A percentile compares a stretch with the other conserved stretches of the same genome.
These are phyloP conservation scores for Emydura subglobosa DNA, from an alignment of 2,113 vertebrate genomes.

Conservation along the genomic window DNA sequence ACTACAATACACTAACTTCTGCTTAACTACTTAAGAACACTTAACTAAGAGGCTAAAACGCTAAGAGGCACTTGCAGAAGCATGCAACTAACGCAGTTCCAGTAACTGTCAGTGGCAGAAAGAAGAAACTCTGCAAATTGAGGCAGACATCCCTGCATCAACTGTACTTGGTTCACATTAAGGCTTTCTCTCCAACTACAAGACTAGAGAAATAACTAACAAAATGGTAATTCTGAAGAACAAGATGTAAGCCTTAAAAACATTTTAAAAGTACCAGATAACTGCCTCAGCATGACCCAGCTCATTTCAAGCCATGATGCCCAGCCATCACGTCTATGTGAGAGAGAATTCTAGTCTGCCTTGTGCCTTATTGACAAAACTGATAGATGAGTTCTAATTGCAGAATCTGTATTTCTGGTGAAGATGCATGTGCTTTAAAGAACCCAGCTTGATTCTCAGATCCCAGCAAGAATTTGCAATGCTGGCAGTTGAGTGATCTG, in stretches of 20 bases:
- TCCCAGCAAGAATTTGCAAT: not conserved
- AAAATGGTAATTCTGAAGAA: too few species aligned
- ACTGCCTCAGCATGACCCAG: not conserved
- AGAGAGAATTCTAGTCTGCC: not conserved
- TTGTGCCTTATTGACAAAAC: not conserved
- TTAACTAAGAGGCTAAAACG: too few species aligned
- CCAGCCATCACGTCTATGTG: not conserved
- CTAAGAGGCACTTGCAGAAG: too few species aligned
- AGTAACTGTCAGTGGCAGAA: not conserved
- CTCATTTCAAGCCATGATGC: not conserved
- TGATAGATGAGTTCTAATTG: constrained; percentile 14
- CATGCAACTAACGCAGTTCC: too few species aligned
- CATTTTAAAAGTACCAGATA: not conserved
- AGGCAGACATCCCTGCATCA: too few species aligned
- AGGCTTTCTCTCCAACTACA: too few species aligned
- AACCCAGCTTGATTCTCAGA: constrained; percentile 33
- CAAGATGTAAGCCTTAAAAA: too few species aligned
- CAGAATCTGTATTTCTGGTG: not conserved
- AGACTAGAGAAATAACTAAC: too few species aligned
- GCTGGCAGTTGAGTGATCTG: not conserved
- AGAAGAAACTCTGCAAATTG: too few species aligned
- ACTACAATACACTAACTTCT: too few species aligned
- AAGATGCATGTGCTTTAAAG: not conserved
- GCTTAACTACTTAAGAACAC: too few species aligned
- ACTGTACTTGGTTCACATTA: too few species aligned